Conservation (phyloP, 1,140 invertebrate genomes). For the Sycophaga agraensis region DNA sequence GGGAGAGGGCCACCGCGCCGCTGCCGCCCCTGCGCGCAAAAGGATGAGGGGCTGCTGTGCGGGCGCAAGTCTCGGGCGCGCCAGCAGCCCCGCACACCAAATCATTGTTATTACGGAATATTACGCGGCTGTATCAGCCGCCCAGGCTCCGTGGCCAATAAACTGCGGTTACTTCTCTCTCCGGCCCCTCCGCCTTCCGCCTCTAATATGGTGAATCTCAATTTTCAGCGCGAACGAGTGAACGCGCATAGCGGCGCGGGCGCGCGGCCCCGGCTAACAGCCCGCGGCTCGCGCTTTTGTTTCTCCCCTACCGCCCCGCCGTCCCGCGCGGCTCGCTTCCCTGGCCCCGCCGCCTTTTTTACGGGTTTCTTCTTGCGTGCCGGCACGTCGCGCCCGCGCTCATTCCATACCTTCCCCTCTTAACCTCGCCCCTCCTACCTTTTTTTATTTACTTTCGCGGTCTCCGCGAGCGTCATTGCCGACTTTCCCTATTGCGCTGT, state of each 20-base stretch:
- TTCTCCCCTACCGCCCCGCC: not conserved
- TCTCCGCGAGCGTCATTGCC: not conserved
- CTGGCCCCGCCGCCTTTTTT: not conserved
- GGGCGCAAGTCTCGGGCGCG: slow-evolving; percentile 38
- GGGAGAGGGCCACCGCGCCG: not conserved
- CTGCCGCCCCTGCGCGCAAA: not conserved
- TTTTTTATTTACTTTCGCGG: no score
- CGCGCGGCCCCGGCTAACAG: not conserved
- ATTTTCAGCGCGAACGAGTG: slow-evolving; percentile 47
- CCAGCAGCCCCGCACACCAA: slow-evolving; percentile 50
- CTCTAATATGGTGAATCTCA: slow-evolving; percentile 57
- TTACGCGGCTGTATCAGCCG: slow-evolving; percentile 55
- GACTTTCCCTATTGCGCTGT: not conserved
- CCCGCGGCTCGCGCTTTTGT: not conserved
- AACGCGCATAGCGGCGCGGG: slow-evolving; percentile 19
- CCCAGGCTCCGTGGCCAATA: slow-evolving; percentile 53
- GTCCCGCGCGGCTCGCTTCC: no score
- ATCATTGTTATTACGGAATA: slow-evolving; percentile 59
- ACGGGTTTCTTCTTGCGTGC: not conserved
- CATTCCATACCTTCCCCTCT: not conserved
- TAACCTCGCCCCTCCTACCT: not conserved
- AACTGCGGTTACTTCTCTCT: slow-evolving; percentile 51
- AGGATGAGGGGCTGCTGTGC: slow-evolving; percentile 22
- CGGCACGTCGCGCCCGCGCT: not conserved
- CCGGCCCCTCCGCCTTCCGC: not conserved